Percentiles rank a stretch among this genome's conserved stretches.
Evolutionary conservation across 2,113 vertebrate species (phyloP).

Genomic region (Oreochromis aureus): DNA sequence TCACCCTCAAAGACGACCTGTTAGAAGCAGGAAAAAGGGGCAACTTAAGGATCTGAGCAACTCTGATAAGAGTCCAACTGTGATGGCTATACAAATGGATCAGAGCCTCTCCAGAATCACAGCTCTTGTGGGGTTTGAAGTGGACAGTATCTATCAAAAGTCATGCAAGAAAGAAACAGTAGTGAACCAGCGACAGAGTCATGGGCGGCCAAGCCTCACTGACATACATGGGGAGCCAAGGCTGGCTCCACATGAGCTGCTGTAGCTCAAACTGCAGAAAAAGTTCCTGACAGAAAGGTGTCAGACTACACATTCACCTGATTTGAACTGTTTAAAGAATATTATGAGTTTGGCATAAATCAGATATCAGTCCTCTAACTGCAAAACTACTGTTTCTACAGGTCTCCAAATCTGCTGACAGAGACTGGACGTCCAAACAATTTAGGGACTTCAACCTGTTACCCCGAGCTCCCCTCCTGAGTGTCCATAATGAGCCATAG

Average conservation of each 20-base stretch:
- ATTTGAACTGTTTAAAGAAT: fast-evolving
- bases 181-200: background rate
- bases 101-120: background rate
- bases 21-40: background rate
- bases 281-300: fast-evolving
- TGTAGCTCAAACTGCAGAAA: background rate
- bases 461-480: background rate
- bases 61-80: background rate
- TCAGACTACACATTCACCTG: background rate
- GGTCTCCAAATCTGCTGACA: background rate
- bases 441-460: background rate
- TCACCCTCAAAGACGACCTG: background rate
- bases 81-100: background rate
- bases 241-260: fast-evolving
- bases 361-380: background rate
- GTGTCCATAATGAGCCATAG: background rate
- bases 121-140: background rate
- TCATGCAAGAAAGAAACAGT: background rate
- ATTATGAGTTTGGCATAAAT: background rate
- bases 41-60: background rate
- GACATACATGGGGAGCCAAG: background rate
- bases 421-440: background rate
- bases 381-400: background rate
- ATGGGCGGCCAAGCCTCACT: background rate
- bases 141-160: background rate